A percentile compares a stretch with the other conserved stretches of the same genome.
These are phyloP conservation scores for Diarsia mendica DNA, from an alignment of 2,888 invertebrate species.

Conservation along the genomic window DNA sequence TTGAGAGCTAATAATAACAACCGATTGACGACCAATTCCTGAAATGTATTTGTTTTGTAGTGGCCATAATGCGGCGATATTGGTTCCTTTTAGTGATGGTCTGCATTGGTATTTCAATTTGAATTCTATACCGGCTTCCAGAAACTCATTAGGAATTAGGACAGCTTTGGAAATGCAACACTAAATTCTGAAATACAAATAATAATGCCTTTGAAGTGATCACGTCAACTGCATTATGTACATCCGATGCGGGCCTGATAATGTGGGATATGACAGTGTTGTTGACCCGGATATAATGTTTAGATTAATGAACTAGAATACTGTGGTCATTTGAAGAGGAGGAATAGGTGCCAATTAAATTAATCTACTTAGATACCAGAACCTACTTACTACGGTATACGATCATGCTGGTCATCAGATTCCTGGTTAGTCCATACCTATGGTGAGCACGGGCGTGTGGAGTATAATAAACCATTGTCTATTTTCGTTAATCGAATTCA, in stretches of 20 bases:
- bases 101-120: conserved; percentile 30
- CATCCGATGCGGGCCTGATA: background rate
- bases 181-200: conserved; percentile 27
- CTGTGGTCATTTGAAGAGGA: background rate
- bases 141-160: conserved; percentile 44
- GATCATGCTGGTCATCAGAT: background rate
- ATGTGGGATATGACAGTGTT: background rate
- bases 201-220: conserved; percentile 20
- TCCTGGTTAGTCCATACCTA: background rate
- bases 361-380: too few relatives aligned
- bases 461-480: background rate
- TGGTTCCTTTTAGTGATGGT: conserved; percentile 23
- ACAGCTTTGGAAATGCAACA: conserved; percentile 21
- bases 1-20: background rate
- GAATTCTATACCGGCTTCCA: conserved; percentile 33
- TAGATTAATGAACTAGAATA: background rate
- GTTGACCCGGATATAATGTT: background rate
- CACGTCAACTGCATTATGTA: conserved; percentile 22
- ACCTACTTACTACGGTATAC: background rate
- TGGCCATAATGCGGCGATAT: conserved; percentile 1
- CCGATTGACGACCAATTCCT: background rate
- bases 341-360: background rate
- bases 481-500: background rate
- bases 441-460: background rate
- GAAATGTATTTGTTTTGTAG: background rate